These are phyloP conservation scores for Torymus tubicola DNA, from an alignment of 2,888 invertebrate genomes.

Conservation along the genomic window DNA sequence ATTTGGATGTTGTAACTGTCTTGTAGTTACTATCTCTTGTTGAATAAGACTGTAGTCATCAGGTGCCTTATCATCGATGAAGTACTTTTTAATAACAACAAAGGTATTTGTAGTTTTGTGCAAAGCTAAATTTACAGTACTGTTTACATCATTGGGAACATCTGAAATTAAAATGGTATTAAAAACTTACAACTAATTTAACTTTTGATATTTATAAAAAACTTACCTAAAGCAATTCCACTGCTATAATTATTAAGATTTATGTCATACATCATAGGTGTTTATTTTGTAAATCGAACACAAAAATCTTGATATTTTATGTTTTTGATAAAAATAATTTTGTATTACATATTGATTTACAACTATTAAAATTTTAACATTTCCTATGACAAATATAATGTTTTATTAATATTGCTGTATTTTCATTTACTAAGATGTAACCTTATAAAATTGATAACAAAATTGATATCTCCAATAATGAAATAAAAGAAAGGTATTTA, in stretches of 20 bases:
- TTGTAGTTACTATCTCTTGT: conserved; percentile 87
- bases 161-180: conserved; percentile 74
- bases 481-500: conserved; percentile 5
- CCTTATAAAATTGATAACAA: conserved; percentile 12
- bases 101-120: conserved; percentile 82
- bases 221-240: conserved; percentile 53
- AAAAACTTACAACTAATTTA: not conserved
- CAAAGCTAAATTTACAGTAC: conserved; percentile 84
- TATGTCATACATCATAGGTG: conserved; percentile 52
- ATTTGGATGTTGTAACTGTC: conserved; percentile 88
- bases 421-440: conserved; percentile 39
- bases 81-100: conserved; percentile 86
- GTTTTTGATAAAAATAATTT: conserved; percentile 20
- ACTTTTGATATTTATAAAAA: conserved; percentile 21
- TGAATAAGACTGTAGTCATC: conserved; percentile 82
- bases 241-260: conserved; percentile 52
- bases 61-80: conserved; percentile 83
- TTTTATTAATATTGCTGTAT: not conserved
- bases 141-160: conserved; percentile 84
- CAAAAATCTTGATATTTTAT: conserved; percentile 24
- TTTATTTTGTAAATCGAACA: conserved; percentile 14
- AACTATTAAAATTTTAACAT: conserved; percentile 1
- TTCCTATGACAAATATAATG: not conserved
- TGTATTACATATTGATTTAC: conserved; percentile 7
- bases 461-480: conserved; percentile 6